Base-by-base conservation (phyloP, 35 echinoderm and acorn worm species). In the Chiridota heheva region DNA sequence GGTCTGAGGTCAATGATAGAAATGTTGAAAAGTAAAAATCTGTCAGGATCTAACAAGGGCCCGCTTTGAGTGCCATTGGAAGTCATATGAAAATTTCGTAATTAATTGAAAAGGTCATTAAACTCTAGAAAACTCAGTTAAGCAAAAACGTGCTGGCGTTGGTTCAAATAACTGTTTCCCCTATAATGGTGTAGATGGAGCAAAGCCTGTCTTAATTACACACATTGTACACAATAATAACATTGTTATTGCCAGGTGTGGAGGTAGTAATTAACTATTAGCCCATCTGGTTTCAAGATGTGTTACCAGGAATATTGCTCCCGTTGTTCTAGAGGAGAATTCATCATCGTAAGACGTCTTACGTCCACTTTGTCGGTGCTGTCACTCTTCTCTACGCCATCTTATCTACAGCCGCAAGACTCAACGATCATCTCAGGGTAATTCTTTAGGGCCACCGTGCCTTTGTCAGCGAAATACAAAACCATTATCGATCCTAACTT, bases 401-500 rank as follows among this genome's bases (percentile, higher is more conserved):
- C 2, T 44, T 46, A 74, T 8, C 70, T 42, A 30, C 70, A 74
- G 44, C 44, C 56, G 28, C 70, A 74, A 10, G 70, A 74, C 43
- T 30, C 44, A 1, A 74, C 70, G 26, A 34, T 41, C 70, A 74
- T 74, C 26, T 74, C 44, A 7, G 70, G 56, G 36, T 51, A 74
- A 12, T 42, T 74, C 44, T 51, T 41, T 44, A 74, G 26, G 15
- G 30, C 44, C 22, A 74, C 44, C 25, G 32, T 42, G 5, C 33
- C 70, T 33, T 74, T 47, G 25, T 74, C 70, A 27, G 31, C 26
- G 40, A 74, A 74, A 34, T 51, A 74, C 15, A 74, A 26, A 44
- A 74, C 40, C n/a, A 18, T 46, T 15, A 74, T 41, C 15, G 70
- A 33, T 27, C 40, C 17, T 47, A 74, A 51, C 30, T 74, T 74